Base-by-base conservation (phyloP, 2,113 vertebrate genomes). In the Sinocyclocheilus anshuiensis region DNA sequence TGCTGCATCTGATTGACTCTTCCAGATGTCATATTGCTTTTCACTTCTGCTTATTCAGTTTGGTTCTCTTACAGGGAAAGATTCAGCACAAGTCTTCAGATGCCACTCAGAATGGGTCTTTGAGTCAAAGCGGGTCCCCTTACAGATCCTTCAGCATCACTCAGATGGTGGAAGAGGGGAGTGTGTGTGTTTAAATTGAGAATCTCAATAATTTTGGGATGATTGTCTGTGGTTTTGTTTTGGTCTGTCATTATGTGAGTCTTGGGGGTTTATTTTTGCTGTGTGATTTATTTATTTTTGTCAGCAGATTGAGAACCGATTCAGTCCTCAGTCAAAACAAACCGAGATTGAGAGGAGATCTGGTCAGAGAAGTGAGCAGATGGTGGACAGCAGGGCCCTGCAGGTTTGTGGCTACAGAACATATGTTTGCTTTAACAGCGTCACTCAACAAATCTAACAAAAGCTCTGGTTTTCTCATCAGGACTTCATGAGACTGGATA, bases 121-220 rank as follows among this genome's bases (percentile, higher is more conserved):
- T 71, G 50, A 5, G 20, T 84, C 22, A 59, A 15, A 84, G 16
- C 0, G 3, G 50, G 65, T 88, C 91, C 12, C 77, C 88, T 1
- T 48, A 24, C 59, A 76, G 88, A 59, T 72, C 88, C 85, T 95
- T 95, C 92, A 94, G 94, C 89, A 94, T 95, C 89, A 91, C 93
- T 67, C 22, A 93, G 71, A 92, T 95, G 91, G 94, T 95, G 48
- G 88, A 95, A 81, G 88, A 95, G 94, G 95, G 89, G 92, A 94
- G 94, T 95, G 33, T 81, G 74, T 57, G 42, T 87, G 63, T 79
- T 9, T 48, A 8, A n/a, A 55, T 24, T 4, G 22, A 22, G 24
- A 67, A 48, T 13, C 63, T 75, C 22, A 13, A 15, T 45, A 22
- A 45, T 75, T 24, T 10, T 45, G 71, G 24, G 29, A 45, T 81